Conservation (phyloP, 2,113 vertebrate genomes). For the Bos javanicus region DNA sequence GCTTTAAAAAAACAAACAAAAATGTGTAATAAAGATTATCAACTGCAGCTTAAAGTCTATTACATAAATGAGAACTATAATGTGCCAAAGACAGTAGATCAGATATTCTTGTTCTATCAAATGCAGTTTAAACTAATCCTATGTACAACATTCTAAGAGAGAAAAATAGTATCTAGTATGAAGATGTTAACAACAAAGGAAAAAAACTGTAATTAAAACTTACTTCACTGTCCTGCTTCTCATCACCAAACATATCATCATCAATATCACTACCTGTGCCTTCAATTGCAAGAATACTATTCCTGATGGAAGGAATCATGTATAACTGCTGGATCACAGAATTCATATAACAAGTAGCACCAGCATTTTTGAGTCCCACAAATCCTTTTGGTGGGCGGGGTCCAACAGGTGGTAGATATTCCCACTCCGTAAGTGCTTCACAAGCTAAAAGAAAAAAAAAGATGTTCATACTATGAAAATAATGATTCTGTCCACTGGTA, state of each 20-base stretch:
- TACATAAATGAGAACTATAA: not conserved
- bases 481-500: not conserved
- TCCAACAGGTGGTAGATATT: slow-evolving; percentile 96
- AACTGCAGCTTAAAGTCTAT: not conserved
- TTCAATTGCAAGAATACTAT: slow-evolving; percentile 97
- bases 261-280: slow-evolving; percentile 97
- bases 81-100: not conserved
- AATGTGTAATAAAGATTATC: not conserved
- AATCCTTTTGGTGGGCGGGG: slow-evolving; percentile 97
- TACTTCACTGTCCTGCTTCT: slow-evolving; percentile 99
- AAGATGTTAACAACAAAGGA: not conserved
- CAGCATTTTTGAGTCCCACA: slow-evolving; percentile 97
- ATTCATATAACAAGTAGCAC: slow-evolving; percentile 99
- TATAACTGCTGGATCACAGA: slow-evolving; percentile 99
- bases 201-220: slow-evolving; percentile 18
- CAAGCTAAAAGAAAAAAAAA: slow-evolving; percentile 83
- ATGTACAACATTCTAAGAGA: not conserved
- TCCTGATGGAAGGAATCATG: slow-evolving; percentile 98
- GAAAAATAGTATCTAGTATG: not conserved
- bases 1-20: not conserved
- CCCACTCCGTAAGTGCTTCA: slow-evolving; percentile 98
- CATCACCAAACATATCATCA: slow-evolving; percentile 97
- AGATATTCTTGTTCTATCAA: not conserved
- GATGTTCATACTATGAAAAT: not conserved
- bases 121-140: not conserved